Evolutionary conservation across 2,797 vertebrate species (phyloP), one percentile per base, ranked within the genome.

Genomic region (Coregonus suidteri): DNA sequence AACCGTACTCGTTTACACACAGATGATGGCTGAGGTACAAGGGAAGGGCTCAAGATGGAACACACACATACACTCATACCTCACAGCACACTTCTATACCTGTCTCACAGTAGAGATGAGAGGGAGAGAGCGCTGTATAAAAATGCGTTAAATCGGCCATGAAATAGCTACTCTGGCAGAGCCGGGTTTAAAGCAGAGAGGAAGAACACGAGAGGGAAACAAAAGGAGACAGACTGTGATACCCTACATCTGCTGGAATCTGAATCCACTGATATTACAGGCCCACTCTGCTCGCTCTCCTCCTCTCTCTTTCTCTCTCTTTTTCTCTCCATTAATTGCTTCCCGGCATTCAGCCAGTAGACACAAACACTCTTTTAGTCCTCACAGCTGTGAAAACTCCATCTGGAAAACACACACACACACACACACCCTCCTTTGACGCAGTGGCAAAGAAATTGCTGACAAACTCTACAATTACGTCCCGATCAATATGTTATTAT

Each of bases 401-500:
- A 83, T 56, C 47, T 18, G 79, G 69, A 77, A 82, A 74, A 52
- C 14, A 52, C 62, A 67, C 62, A 67, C 37, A 56, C 37, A 56
- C 62, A 51, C 47, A 25, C 14, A 53, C 6, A 7, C 64, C 14
- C 25, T 30, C 47, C 9, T 35, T 41, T 25, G 18, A 53, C 20
- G 84, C n/a, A 69, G 35, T 74, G 82, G 84, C 77, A 79, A 88
- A 81, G 71, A 77, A 87, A 88, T 77, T 53, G 4, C 79, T 86
- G 82, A 90, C 47, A 88, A 80, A 90, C 78, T 79, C 83, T 84
- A 82, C 84, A 87, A 84, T 82, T 75, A 82, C 87, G 82, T 72
- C 77, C 78, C 79, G 83, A 90, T 88, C 85, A 81, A 80, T 84
- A 89, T 77, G 88, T 85, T 85, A 86, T 88, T 92, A 86, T 86